Evolutionary conservation across 2,113 vertebrate genomes (phyloP).

Genomic region (Aspidoscelis tigris): DNA sequence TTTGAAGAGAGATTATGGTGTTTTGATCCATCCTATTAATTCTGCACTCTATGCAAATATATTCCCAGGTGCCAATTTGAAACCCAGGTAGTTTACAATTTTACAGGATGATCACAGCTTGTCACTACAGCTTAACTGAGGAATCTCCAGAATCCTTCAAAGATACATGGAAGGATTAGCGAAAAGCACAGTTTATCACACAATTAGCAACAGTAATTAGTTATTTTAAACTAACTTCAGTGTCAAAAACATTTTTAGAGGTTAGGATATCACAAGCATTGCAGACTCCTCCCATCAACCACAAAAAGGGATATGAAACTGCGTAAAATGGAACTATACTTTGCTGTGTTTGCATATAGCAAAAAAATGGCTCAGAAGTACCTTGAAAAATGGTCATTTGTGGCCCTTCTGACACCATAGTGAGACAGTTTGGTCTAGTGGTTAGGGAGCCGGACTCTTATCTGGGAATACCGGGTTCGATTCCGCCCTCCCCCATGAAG

Average conservation of each 20-base stretch:
- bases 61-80: slow-evolving; percentile 23
- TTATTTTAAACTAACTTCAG: background rate
- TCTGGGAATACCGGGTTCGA: no score
- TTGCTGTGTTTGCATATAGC: no score
- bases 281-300: background rate
- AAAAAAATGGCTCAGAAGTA: no score
- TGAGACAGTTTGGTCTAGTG: no score
- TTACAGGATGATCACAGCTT: slow-evolving; percentile 10
- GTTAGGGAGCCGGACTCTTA: no score
- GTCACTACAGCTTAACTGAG: background rate
- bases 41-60: background rate
- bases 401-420: no score
- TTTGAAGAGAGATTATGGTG: slow-evolving; percentile 7
- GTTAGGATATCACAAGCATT: background rate
- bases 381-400: no score
- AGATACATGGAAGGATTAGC: background rate
- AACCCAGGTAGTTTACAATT: background rate
- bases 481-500: no score
- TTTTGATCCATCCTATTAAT: slow-evolving; percentile 25
- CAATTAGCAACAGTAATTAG: background rate
- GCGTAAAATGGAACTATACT: no score
- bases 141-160: background rate
- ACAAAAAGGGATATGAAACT: background rate
- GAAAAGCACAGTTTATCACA: background rate
- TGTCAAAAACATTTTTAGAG: background rate